phyloP scores from a whole-genome alignment of 2,888 invertebrate genomes.

The Clusia tigrina region DNA sequence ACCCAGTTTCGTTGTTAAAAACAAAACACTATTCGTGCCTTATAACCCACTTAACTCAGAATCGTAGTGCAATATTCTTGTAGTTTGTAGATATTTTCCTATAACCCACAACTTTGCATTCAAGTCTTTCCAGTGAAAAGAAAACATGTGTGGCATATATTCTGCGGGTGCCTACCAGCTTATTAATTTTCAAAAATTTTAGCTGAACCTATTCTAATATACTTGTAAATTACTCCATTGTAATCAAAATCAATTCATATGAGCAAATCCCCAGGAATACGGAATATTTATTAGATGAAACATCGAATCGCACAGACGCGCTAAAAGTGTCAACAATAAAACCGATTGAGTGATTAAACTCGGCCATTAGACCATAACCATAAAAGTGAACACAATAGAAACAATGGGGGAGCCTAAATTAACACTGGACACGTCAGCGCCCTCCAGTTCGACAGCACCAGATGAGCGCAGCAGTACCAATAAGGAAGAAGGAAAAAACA shows the following conservation, averaged over 20 bases:
- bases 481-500: too few species aligned
- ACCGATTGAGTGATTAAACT: constrained; percentile 10
- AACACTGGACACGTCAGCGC: constrained; percentile 10
- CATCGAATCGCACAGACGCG: background rate
- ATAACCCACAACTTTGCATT: too few species aligned
- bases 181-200: too few species aligned
- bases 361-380: background rate
- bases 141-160: too few species aligned
- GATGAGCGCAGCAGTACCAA: background rate
- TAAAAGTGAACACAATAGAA: constrained; percentile 18
- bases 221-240: background rate
- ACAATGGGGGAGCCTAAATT: constrained; percentile 16
- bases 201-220: too few species aligned
- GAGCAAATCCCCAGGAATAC: background rate
- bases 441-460: background rate
- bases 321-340: constrained; percentile 5
- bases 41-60: too few species aligned
- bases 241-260: background rate
- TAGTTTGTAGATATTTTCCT: too few species aligned
- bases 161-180: too few species aligned
- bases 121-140: too few species aligned
- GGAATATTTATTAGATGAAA: background rate
- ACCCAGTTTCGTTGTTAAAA: too few species aligned
- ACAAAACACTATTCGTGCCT: too few species aligned
- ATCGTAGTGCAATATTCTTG: too few species aligned